phyloP scores from a whole-genome alignment of 2,113 vertebrate species.

The Struthio camelus region DNA sequence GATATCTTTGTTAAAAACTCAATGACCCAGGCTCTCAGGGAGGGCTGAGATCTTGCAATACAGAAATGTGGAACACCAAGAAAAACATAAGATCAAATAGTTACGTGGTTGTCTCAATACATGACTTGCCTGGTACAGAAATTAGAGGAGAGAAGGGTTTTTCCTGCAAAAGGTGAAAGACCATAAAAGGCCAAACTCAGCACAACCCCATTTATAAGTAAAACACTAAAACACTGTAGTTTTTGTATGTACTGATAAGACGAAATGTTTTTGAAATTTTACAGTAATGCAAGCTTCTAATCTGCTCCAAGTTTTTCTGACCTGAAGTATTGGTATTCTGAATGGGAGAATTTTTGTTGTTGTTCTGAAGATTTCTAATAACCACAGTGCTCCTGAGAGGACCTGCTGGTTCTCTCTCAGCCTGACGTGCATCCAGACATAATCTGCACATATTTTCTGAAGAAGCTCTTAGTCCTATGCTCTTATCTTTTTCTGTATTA shows the following conservation, averaged over 20 bases:
- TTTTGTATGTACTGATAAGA: background rate
- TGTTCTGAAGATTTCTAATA: background rate
- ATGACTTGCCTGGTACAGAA: background rate
- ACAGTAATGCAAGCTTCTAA: background rate
- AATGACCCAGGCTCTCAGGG: fast-evolving
- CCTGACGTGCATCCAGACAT: background rate
- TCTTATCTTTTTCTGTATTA: background rate
- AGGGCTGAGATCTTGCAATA: background rate
- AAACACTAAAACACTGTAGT: background rate
- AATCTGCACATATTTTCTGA: background rate
- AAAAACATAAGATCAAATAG: background rate
- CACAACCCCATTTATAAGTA: background rate
- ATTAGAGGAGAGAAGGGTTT: background rate
- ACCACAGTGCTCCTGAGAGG: background rate
- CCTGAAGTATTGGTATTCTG: background rate
- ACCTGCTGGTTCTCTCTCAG: background rate
- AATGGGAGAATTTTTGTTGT: background rate
- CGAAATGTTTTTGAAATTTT: background rate
- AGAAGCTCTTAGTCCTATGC: background rate
- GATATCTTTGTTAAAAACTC: background rate
- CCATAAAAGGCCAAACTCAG: slow-evolving; percentile 22
- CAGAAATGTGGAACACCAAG: background rate
- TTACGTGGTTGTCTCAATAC: background rate
- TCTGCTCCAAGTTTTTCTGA: background rate
- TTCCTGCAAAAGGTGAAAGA: background rate